Evolutionary conservation across 2,888 invertebrate genomes (phyloP).

Genomic region (Eristalis tenax): DNA sequence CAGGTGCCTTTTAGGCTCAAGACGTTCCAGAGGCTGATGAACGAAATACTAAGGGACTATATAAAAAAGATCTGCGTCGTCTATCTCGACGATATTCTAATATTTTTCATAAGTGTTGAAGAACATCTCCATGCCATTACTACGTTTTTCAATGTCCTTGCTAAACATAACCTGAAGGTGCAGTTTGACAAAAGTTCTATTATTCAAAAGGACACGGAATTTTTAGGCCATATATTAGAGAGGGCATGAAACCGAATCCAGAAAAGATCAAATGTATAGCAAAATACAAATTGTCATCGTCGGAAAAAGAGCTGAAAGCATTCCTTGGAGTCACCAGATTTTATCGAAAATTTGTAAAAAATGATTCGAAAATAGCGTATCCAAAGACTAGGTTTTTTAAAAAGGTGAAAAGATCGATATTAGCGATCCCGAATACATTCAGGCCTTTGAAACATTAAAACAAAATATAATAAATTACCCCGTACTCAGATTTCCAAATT

Average conservation of each 20-base stretch:
- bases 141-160: neutral
- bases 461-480: slow-evolving; percentile 18
- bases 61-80: slow-evolving; percentile 1
- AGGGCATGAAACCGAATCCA: no score
- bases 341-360: neutral
- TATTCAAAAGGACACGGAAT: neutral
- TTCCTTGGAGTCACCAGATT: neutral
- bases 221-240: no score
- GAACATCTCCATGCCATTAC: neutral
- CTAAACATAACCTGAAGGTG: neutral
- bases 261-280: no score
- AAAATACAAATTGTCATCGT: neutral
- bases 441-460: slow-evolving; percentile 36
- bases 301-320: no score
- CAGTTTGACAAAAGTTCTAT: neutral
- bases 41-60: neutral
- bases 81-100: slow-evolving; percentile 3
- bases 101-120: neutral
- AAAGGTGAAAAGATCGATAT: neutral
- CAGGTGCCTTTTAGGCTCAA: neutral
- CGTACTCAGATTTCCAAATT: slow-evolving; percentile 31
- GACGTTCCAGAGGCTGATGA: slow-evolving; percentile 5
- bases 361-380: neutral
- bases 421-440: slow-evolving; percentile 1
- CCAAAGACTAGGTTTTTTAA: neutral